Base-by-base conservation (phyloP, 2,113 vertebrate genomes). In the Entomyzon cyanotis region DNA sequence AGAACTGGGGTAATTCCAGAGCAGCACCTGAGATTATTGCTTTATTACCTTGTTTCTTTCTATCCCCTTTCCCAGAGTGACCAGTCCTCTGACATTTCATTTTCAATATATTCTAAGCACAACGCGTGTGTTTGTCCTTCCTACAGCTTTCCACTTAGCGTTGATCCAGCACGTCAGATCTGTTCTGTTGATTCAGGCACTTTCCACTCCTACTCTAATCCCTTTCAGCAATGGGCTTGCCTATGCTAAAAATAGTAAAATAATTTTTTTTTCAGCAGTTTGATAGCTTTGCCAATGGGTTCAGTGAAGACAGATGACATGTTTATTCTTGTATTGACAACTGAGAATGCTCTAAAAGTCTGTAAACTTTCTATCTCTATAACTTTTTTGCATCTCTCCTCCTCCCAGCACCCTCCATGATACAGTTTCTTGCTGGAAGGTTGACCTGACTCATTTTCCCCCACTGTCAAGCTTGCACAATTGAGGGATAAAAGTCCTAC, bases 291-390 rank as follows among this genome's bases (percentile, higher is more conserved):
- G 62, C 55, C 83, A 39, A 2, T 64, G 75, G 58, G 90, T 94
- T 95, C 63, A 86, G 6, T 89, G 39, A 53, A 87, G 95, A 95
- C 17, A 67, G 37, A 82, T 42, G 15, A 52, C 59, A 27, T 42
- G 42, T 86, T 95, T 82, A 67, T 74, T 93, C 92, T 89, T 95
- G 30, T 85, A 35, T 84, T 88, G 70, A 63, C 89, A 77, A 55
- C 77, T 41, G 55, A 88, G 68, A 56, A 62, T 68, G 8, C 60
- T 95, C 70, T 93, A 53, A 77, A 93, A 90, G 55, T 58, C 55
- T 87, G 53, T 73, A 73, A 91, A 84, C 78, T 91, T 76, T 83
- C 49, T 84, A 74, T 52, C 14, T 55, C 42, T 59, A 65, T n/a
- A 8, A n/a, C 52, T 87, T 92, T 50, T n/a, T 69, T 74, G 27